Evolutionary conservation across 1,140 invertebrate species (phyloP), one percentile per base, ranked within the genome.

Genomic region (Drosophila eugracilis): DNA sequence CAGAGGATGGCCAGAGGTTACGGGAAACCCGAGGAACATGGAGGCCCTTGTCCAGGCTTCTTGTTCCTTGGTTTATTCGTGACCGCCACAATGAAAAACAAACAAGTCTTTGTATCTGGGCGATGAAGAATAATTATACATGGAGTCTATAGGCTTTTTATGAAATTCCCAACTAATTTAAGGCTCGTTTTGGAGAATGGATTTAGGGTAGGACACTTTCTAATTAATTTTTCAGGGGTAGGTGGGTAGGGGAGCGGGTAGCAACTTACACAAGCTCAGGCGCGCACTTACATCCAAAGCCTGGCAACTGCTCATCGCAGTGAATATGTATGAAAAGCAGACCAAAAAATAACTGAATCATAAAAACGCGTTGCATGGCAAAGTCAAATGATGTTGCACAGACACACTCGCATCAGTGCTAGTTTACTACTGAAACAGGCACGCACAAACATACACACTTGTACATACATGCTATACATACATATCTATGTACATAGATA

Each of bases 31-130:
- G 47, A 34, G 48, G n/a, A 7, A 5, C 14, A 39, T 22, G 39
- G 41, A 60, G 28, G 22, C 59, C 37, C 28, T 26, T 65, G 81
- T 72, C 71, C 80, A 85, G 54, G 71, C 42, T 71, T 70, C 53
- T 17, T 22, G 28, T 48, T 24, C 65, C 55, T 44, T 54, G 49
- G 67, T 74, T 69, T 48, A 47, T 67, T 79, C 76, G 76, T 85
- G 76, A 69, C 76, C 63, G 66, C 60, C 49, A 80, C 81, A 76
- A 80, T 73, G 66, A 47, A 55, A 50, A 84, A 65, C 78, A 78
- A 78, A 57, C 59, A 75, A 75, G 42, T 22, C 57, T 48, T 65
- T 72, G 67, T 62, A 44, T 69, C 41, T 69, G 22, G 1, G 39
- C 58, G 36, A 36, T 62, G 59, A 28, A 26, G 22, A 63, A 62